Base-by-base conservation (phyloP, 2,888 invertebrate genomes). In the Dione juno region DNA sequence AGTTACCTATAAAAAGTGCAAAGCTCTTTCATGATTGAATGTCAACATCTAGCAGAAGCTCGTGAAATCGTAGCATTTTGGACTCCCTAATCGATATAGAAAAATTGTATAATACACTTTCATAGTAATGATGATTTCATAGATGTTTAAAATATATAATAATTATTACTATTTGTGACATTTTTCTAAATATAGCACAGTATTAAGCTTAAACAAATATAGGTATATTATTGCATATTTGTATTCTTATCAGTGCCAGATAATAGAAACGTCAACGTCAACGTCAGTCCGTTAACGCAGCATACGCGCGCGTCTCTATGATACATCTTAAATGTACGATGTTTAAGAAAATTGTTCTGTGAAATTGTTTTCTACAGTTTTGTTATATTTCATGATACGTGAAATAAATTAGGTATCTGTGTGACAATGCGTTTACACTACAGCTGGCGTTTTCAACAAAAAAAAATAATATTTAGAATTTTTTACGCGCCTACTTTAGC, bases 231-330 rank as follows among this genome's bases (percentile, higher is more conserved):
- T 61, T 66, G 45, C 61, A 48, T 69, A 69, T 66, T 66, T 40
- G 37, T 65, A 21, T 57, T 65, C 35, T 71, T 66, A 69, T 71
- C 68, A 68, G 37, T 68, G 43, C 11, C 9, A 54, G 63, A 63
- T 69, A 69, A 63, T 58, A 69, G 57, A 40, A 64, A n/a, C n/a
- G n/a, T n/a, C 79, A 79, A 77, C 87, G 82, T 84, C 88, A 89
- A 87, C 89, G 88, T 83, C 88, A 84, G 84, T 84, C 84, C 83
- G 88, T 84, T 85, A 81, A 84, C 86, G 86, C 82, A 81, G 79
- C 82, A 77, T 75, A 78, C 82, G 84, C 80, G 84, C 81, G 84
- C 82, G 78, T 37, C 61, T 63, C 35, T 52, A 21, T 19, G 13
- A 9, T n/a, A 37, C 43, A 37, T 52, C 41, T 41, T 35, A 37